Percentiles rank a stretch among this genome's conserved stretches.
Conservation (phyloP, 2,797 vertebrate genomes). For the Lithobates sylvaticus region DNA sequence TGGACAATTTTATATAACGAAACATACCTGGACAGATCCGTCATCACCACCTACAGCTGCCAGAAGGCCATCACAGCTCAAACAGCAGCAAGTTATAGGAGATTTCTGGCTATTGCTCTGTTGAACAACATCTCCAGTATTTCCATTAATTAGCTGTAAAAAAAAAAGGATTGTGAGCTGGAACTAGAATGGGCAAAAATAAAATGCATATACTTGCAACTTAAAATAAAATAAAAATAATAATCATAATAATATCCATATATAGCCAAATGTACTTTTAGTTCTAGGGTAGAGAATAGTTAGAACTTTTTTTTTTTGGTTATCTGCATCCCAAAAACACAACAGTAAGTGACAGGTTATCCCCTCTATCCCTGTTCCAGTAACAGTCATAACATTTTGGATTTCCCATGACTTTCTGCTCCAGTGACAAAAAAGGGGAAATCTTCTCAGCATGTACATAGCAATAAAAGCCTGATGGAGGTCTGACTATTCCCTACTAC, state of each 20-base stretch:
- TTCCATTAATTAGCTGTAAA: constrained; percentile 83
- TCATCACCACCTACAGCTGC: constrained; percentile 82
- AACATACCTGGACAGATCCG: constrained; percentile 82
- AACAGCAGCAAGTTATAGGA: constrained; percentile 84
- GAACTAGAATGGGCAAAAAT: not conserved
- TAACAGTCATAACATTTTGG: too few species aligned
- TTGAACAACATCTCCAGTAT: constrained; percentile 77
- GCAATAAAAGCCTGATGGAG: too few species aligned
- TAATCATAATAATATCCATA: too few species aligned
- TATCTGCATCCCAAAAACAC: not conserved
- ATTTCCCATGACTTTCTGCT: too few species aligned
- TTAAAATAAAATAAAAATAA: too few species aligned
- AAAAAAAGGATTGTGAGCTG: not conserved
- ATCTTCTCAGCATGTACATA: too few species aligned
- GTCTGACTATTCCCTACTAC: too few species aligned
- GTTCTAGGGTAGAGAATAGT: not conserved
- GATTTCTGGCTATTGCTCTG: constrained; percentile 80
- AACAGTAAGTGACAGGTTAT: too few species aligned
- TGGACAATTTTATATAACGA: not conserved
- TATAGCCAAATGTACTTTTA: too few species aligned
- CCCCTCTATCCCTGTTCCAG: too few species aligned
- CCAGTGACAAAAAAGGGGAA: too few species aligned
- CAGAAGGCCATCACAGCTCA: constrained; percentile 77
- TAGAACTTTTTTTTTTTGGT: not conserved
- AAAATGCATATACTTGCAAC: not conserved